phyloP scores from a whole-genome alignment of 1,140 invertebrate species.

The Neodiprion virginianus region DNA sequence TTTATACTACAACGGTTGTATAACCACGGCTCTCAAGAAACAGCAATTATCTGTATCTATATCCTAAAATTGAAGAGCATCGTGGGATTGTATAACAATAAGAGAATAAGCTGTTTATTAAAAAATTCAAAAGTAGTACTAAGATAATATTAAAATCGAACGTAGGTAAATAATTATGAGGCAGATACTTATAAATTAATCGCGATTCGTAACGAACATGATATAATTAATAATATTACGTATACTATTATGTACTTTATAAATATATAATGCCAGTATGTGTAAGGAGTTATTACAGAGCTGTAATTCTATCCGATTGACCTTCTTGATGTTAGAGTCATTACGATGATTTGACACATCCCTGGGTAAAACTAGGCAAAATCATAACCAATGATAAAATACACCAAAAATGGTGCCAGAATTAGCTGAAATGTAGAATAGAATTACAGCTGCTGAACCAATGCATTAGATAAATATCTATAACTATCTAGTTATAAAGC shows the following conservation, averaged over 20 bases:
- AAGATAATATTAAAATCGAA: background rate
- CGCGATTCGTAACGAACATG: background rate
- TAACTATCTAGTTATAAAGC: background rate
- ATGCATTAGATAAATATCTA: background rate
- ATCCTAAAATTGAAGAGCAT: background rate
- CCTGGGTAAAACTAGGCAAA: too few relatives aligned
- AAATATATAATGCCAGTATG: background rate
- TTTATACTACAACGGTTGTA: background rate
- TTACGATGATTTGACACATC: too few relatives aligned
- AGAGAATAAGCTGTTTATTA: background rate
- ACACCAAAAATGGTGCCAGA: background rate
- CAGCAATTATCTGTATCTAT: background rate
- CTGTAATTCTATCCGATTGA: background rate
- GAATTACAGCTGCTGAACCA: background rate
- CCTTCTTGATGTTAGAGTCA: background rate
- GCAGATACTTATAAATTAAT: background rate
- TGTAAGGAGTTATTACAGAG: background rate
- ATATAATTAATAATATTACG: too few relatives aligned
- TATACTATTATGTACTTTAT: background rate
- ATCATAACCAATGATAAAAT: background rate
- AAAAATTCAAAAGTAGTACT: background rate
- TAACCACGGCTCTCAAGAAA: too few relatives aligned
- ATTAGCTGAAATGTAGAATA: background rate
- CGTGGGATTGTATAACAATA: background rate
- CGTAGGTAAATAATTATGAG: background rate